A percentile compares a stretch with the other conserved stretches of the same genome.
Conservation (phyloP, 2,113 vertebrate genomes). For the Capreolus pygargus region DNA sequence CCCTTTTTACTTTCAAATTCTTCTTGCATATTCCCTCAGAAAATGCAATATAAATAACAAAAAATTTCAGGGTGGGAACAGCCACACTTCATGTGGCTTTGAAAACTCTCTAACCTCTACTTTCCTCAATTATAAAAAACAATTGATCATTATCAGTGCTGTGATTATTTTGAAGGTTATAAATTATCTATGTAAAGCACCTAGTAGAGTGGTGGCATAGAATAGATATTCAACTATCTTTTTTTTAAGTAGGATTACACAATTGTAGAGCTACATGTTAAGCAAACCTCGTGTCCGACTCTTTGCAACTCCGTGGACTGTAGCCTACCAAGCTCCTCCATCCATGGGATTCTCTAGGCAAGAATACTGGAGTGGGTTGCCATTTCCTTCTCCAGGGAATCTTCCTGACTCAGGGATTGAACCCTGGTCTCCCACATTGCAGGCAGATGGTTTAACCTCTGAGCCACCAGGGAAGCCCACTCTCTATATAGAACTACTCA, state of each 20-base stretch:
- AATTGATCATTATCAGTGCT: background rate
- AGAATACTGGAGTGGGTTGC: no score
- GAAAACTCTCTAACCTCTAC: background rate
- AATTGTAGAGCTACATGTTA: background rate
- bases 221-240: background rate
- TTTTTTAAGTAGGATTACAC: background rate
- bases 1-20: background rate
- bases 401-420: no score
- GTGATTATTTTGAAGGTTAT: background rate
- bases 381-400: no score
- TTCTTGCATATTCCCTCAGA: background rate
- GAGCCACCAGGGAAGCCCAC: no score
- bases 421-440: no score
- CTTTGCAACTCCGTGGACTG: no score
- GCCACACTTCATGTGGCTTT: background rate
- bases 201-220: background rate
- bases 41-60: background rate
- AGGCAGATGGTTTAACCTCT: no score
- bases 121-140: background rate
- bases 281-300: no score
- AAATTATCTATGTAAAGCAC: background rate
- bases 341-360: no score
- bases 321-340: no score
- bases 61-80: background rate
- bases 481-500: background rate